Conservation (phyloP, 2,113 vertebrate genomes). For the Oreochromis tanganicae region DNA sequence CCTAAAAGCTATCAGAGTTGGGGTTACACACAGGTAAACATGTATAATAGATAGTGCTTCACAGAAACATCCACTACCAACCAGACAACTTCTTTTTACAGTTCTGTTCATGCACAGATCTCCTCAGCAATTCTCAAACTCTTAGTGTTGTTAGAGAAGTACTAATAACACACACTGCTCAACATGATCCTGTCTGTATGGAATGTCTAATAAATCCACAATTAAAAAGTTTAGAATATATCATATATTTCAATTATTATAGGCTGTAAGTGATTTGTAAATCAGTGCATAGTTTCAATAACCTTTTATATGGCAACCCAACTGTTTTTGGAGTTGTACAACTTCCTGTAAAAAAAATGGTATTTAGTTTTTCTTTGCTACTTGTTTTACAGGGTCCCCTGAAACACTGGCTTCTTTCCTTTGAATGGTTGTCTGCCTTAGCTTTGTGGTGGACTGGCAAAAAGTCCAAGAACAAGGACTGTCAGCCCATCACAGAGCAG, state of each 20-base stretch:
- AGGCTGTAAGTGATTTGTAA: not conserved
- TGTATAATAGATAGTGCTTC: not conserved
- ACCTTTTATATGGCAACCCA: not conserved
- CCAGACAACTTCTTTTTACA: not conserved
- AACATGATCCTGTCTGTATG: not conserved
- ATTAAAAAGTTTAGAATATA: not conserved
- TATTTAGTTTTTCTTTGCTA: not conserved
- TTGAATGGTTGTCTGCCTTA: not conserved
- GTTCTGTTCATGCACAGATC: not conserved
- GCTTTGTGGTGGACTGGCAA: not conserved
- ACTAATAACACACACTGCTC: not conserved
- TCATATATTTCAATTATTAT: not conserved
- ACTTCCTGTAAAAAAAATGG: not conserved
- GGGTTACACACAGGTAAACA: not conserved
- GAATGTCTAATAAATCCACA: not conserved
- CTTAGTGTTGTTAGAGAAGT: not conserved
- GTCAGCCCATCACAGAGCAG: not conserved
- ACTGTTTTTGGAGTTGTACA: not conserved
- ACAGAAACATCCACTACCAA: not conserved
- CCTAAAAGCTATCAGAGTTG: not conserved
- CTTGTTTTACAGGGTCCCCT: not conserved
- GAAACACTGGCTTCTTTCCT: not conserved
- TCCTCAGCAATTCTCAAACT: not conserved
- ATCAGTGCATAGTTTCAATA: not conserved
- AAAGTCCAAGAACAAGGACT: not conserved